Evolutionary conservation across 2,888 invertebrate species (phyloP), one percentile per base, ranked within the genome.

Genomic region (Halictus quadricinctus): DNA sequence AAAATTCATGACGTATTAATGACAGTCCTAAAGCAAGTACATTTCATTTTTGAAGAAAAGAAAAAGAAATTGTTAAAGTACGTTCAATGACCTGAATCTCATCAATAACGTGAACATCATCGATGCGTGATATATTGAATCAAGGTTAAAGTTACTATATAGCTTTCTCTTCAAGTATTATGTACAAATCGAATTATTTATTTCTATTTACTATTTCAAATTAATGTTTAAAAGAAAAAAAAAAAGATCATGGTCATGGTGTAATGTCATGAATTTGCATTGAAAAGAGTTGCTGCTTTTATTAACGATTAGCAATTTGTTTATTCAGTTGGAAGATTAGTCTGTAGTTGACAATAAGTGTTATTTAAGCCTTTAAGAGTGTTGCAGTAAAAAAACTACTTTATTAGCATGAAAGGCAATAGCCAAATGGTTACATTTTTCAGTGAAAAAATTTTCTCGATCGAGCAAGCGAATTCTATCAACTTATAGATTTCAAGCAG

Each of bases 301-400:
- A 64, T 48, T 25, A 25, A 41, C 70, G 80, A 69, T 74, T 36
- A 64, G 69, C 12, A n/a, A 82, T 79, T 75, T 18, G 48, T 79
- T 84, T 41, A 64, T 60, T 84, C 60, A 43, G 13, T 85, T 69
- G 50, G 15, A 43, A 81, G 70, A 81, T 85, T 88, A 85, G 80
- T 80, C 64, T 76, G 80, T 87, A 88, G 87, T 73, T 79, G 88
- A 88, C 88, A 88, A 88, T 88, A 88, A 88, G 77, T 87, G 83
- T 76, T 79, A 66, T 83, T 81, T 73, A 85, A 83, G 75, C 80
- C 80, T 84, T 48, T 79, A 77, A 54, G 7, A 25, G 58, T 76
- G 69, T 77, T 66, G 15, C 46, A 43, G 74, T n/a, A 46, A 29
- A 84, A 60, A 29, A 15, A 18, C 25, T 46, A 76, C 80, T 85